Percentiles rank a stretch among this genome's conserved stretches.
phyloP scores from a whole-genome alignment of 1,140 invertebrate genomes.

The Cydia fagiglandana region DNA sequence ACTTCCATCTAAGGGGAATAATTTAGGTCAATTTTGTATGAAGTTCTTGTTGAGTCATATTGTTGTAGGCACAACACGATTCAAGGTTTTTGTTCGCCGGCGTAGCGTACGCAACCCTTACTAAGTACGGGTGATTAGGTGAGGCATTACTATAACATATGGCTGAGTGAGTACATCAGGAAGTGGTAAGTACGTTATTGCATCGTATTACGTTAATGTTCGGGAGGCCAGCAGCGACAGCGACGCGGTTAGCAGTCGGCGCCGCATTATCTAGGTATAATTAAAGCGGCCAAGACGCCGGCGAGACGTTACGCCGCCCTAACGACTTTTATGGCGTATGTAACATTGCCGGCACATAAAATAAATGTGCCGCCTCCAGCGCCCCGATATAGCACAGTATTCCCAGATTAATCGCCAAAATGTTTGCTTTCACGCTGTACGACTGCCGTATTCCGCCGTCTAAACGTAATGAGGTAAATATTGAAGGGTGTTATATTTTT shows the following conservation, averaged over 20 bases:
- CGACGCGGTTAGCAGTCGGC: conserved; percentile 57
- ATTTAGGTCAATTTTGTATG: conserved; percentile 5
- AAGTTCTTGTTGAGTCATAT: background rate
- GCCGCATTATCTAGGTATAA: conserved; percentile 70
- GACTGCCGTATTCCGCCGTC: conserved; percentile 59
- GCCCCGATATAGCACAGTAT: conserved; percentile 66
- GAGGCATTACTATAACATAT: conserved; percentile 42
- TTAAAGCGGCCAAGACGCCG: conserved; percentile 74
- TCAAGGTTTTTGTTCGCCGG: conserved; percentile 3
- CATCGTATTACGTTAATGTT: conserved; percentile 66
- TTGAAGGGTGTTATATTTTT: conserved; percentile 38
- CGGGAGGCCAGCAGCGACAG: conserved; percentile 43
- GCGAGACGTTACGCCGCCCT: conserved; percentile 75
- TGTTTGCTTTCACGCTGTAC: conserved; percentile 70
- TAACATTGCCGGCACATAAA: conserved; percentile 78
- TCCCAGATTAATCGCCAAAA: conserved; percentile 74
- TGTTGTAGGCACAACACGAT: background rate
- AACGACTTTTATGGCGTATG: conserved; percentile 78
- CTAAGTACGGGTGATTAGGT: conserved; percentile 31
- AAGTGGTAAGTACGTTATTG: conserved; percentile 67
- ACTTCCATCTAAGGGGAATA: background rate
- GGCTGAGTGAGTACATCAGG: conserved; percentile 53
- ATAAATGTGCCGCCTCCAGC: conserved; percentile 76
- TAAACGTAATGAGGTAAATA: conserved; percentile 60
- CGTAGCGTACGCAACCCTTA: conserved; percentile 7